Conservation (phyloP, 1,140 invertebrate species). For the Zaprionus camerounensis region DNA sequence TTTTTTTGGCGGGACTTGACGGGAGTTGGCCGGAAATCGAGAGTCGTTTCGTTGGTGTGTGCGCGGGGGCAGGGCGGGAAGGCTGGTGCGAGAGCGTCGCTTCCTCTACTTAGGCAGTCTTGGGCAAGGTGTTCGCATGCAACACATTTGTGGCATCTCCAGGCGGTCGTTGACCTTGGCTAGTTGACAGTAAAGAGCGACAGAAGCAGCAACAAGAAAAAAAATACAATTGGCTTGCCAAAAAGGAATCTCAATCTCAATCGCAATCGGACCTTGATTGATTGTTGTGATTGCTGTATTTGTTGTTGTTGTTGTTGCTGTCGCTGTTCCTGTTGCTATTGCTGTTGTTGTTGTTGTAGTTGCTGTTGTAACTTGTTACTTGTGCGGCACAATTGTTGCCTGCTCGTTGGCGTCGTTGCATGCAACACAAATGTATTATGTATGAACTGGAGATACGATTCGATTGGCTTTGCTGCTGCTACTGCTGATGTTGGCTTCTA, state of each 20-base stretch:
- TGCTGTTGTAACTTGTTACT: not conserved
- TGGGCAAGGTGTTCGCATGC: conserved; percentile 38
- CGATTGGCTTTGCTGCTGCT: conserved; percentile 1
- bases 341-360: conserved; percentile 20
- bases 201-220: not conserved
- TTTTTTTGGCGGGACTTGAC: not conserved
- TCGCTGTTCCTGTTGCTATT: not conserved
- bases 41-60: conserved; percentile 15
- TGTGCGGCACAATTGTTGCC: conserved; percentile 15
- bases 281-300: conserved; percentile 32
- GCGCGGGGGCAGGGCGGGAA: conserved; percentile 6
- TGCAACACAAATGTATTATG: conserved; percentile 32
- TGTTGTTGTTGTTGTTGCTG: conserved; percentile 8
- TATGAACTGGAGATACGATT: conserved; percentile 14
- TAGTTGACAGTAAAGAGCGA: not conserved
- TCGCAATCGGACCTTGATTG: conserved; percentile 21
- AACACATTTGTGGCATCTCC: conserved; percentile 45
- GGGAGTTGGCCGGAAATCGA: conserved; percentile 35
- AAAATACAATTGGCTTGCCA: not conserved
- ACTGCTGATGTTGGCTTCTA: not conserved
- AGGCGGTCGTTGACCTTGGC: conserved; percentile 52
- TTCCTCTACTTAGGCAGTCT: conserved; percentile 6
- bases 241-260: conserved; percentile 7
- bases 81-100: conserved; percentile 17
- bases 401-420: conserved; percentile 15